Conservation (phyloP, 2,113 vertebrate species). For the Atrichornis clamosus region DNA sequence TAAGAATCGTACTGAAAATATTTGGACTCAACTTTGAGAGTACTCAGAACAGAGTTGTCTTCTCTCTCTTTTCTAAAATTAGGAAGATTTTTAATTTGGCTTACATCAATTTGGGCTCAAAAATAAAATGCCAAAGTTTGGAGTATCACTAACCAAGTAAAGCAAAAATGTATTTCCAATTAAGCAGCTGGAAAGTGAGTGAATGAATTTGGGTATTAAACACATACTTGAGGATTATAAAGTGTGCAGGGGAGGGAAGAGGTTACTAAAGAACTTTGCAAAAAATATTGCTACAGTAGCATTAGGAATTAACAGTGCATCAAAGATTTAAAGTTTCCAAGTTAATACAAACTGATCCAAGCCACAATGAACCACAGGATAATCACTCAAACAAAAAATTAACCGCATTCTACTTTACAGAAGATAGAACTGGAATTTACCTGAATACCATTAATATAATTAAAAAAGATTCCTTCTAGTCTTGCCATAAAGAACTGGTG, state of each 20-base stretch:
- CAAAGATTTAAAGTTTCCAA: conserved; percentile 36
- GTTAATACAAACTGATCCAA: conserved; percentile 23
- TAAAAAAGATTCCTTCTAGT: not conserved
- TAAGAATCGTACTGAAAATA: not conserved
- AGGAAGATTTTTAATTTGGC: not conserved
- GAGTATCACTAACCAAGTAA: not conserved
- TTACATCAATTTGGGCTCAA: conserved; percentile 30
- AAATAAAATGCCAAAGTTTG: not conserved
- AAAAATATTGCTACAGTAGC: conserved; percentile 58
- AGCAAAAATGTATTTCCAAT: conserved; percentile 2
- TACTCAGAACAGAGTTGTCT: not conserved
- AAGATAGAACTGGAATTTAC: conserved; percentile 28
- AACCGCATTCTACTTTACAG: not conserved
- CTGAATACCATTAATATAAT: conserved; percentile 8
- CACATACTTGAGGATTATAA: not conserved
- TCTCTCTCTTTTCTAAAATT: not conserved
- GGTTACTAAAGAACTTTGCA: conserved; percentile 19
- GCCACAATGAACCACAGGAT: conserved; percentile 19
- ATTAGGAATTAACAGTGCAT: conserved; percentile 61
- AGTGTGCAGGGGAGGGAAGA: not conserved
- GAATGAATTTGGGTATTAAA: conserved; percentile 26
- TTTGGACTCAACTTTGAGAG: not conserved
- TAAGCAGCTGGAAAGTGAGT: not conserved
- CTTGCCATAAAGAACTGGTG: not conserved
- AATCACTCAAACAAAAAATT: conserved; percentile 29